Conservation (phyloP, 1,140 invertebrate genomes). For the Hermetia illucens region DNA sequence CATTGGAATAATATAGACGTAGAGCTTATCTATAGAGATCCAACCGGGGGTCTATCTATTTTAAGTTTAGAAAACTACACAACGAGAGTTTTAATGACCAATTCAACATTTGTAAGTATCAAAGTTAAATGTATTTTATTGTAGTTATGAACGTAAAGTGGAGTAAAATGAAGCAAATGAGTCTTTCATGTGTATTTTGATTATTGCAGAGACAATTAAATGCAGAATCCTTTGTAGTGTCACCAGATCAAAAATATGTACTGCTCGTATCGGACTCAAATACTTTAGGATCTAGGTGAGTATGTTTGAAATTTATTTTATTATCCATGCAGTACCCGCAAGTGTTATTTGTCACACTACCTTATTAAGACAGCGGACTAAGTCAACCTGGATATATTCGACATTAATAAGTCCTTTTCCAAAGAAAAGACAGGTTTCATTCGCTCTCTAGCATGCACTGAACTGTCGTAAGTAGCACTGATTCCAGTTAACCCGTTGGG, state of each 20-base stretch:
- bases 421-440: no score
- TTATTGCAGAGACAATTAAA: conserved; percentile 53
- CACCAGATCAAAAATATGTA: conserved; percentile 59
- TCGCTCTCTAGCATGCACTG: no score
- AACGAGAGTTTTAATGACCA: conserved; percentile 54
- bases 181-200: neutral
- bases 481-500: no score
- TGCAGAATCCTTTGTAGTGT: conserved; percentile 56
- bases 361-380: no score
- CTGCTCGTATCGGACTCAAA: conserved; percentile 52
- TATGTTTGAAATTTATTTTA: conserved; percentile 1
- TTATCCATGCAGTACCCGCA: no score
- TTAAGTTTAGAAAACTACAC: conserved; percentile 56
- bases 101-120: conserved; percentile 64
- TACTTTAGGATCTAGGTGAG: conserved; percentile 29
- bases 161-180: neutral
- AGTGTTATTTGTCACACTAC: no score
- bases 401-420: no score
- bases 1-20: conserved; percentile 51
- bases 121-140: no score
- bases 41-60: conserved; percentile 52
- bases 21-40: conserved; percentile 53
- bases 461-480: no score
- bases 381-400: no score
- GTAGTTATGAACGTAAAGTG: no score